Base-by-base conservation (phyloP, 2,888 invertebrate genomes). In the Bembecia ichneumoniformis region DNA sequence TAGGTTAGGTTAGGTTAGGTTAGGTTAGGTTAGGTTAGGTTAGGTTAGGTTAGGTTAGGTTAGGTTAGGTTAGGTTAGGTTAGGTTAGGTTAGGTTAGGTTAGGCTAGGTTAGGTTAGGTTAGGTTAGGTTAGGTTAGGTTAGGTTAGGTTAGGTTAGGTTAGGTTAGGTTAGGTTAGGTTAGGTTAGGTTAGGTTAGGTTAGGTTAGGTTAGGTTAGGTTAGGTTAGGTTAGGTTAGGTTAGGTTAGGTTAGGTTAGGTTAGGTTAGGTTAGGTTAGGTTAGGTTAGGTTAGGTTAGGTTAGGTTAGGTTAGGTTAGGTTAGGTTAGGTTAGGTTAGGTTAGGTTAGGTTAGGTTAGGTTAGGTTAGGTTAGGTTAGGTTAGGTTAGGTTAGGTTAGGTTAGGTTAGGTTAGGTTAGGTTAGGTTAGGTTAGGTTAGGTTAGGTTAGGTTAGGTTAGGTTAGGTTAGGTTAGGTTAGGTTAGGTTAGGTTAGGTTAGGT, bases 21-120 rank as follows among this genome's bases (percentile, higher is more conserved):
- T 51, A 47, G 51, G 51, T 54, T 50, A 51, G 53, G 53, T 54
- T 54, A 54, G 53, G 53, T 54, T 54, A 54, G 53, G 53, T 35
- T 35, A 35, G 50, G 47, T 50, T 47, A 47, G 50, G 50, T 50
- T 47, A 51, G 51, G 48, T 48, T 48, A 48, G 48, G 51, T 48
- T 51, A 48, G 48, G 48, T 54, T 54, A 54, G 53, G 53, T 54
- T 53, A 53, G 53, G 53, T 53, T 54, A 53, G 53, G 50, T 47
- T 50, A 52, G 52, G 44, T 47, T 47, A 47, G 47, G 45, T 48
- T 49, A 47, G 49, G 48, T 47, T 47, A 50, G 50, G 48, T 49
- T 48, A 50, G 50, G 52, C 47, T 47, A 48, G 48, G 47, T 48
- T 46, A 48, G 51, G 51, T 49, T 49, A 50, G 49, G 52, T 49